Evolutionary conservation across 2,888 invertebrate species (phyloP).

Genomic region (Coleophora deauratella): DNA sequence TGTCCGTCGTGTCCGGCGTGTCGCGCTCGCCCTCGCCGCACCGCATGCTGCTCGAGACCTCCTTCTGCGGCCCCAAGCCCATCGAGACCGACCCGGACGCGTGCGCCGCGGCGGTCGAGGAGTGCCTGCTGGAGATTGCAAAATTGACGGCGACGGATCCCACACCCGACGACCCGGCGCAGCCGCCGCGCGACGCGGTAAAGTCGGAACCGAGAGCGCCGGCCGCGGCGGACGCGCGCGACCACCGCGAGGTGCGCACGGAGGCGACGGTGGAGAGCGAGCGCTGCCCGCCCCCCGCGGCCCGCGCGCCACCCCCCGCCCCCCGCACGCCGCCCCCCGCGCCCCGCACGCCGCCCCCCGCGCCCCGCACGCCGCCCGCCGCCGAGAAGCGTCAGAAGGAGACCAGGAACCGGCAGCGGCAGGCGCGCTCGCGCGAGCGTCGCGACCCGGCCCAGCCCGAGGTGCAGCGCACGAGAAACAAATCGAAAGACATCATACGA

Average conservation of each 20-base stretch:
- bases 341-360: constrained; percentile 6
- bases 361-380: constrained; percentile 23
- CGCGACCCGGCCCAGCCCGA: constrained; percentile 51
- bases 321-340: constrained; percentile 11
- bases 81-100: constrained; percentile 69
- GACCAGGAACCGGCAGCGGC: constrained; percentile 38
- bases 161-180: constrained; percentile 7
- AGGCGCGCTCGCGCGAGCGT: constrained; percentile 39
- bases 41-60: constrained; percentile 91
- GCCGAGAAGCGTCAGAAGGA: constrained; percentile 49
- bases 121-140: constrained; percentile 56
- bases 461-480: constrained; percentile 42
- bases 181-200: constrained; percentile 7
- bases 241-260: constrained; percentile 48
- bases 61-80: constrained; percentile 91
- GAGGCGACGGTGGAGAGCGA: constrained; percentile 47
- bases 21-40: constrained; percentile 91
- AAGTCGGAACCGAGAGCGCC: constrained; percentile 11
- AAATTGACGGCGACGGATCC: constrained; percentile 25
- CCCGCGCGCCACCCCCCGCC: constrained; percentile 12
- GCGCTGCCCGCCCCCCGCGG: constrained; percentile 4
- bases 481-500: constrained; percentile 64
- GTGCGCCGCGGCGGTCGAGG: constrained; percentile 61
- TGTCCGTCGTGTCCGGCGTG: constrained; percentile 65
- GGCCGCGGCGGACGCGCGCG: constrained; percentile 39